A percentile compares a stretch with the other conserved stretches of the same genome.
phyloP scores from a whole-genome alignment of 2,888 invertebrate genomes.

The Eupithecia subumbrata region DNA sequence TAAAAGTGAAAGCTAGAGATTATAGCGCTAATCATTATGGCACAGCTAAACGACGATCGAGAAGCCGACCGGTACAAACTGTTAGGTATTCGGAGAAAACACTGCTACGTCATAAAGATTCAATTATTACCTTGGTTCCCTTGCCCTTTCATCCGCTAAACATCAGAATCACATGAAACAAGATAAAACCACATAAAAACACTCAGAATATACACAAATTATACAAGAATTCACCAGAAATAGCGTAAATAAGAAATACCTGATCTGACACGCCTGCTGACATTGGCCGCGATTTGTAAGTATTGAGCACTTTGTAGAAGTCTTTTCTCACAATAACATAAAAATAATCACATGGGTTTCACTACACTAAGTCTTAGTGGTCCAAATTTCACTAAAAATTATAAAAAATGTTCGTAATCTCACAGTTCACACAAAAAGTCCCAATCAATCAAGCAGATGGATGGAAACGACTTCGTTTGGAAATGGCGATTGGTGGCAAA shows the following conservation, averaged over 20 bases:
- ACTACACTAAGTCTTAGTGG: slow-evolving; percentile 72
- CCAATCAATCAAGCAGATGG: slow-evolving; percentile 61
- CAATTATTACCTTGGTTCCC: slow-evolving; percentile 89
- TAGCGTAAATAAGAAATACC: slow-evolving; percentile 84
- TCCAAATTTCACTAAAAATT: slow-evolving; percentile 31
- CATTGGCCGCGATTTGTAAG: slow-evolving; percentile 89
- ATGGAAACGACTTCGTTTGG: slow-evolving; percentile 63
- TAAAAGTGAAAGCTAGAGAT: slow-evolving; percentile 60
- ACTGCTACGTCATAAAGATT: slow-evolving; percentile 80
- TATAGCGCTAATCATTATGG: slow-evolving; percentile 59
- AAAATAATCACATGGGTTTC: slow-evolving; percentile 80
- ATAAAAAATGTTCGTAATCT: slow-evolving; percentile 70
- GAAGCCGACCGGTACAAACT: slow-evolving; percentile 74
- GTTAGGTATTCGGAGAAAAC: slow-evolving; percentile 65
- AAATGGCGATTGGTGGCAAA: slow-evolving; percentile 67
- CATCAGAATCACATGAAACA: slow-evolving; percentile 83
- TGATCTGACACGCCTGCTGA: slow-evolving; percentile 96
- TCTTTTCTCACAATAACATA: slow-evolving; percentile 74
- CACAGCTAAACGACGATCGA: slow-evolving; percentile 59
- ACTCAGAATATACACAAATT: slow-evolving; percentile 45
- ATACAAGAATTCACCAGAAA: slow-evolving; percentile 55
- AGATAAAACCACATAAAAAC: slow-evolving; percentile 68
- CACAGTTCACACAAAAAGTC: slow-evolving; percentile 68
- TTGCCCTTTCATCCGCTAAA: slow-evolving; percentile 93
- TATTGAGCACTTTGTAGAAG: slow-evolving; percentile 79